Base-by-base conservation (phyloP, 2,888 invertebrate genomes). In the Dynastes grantii region DNA sequence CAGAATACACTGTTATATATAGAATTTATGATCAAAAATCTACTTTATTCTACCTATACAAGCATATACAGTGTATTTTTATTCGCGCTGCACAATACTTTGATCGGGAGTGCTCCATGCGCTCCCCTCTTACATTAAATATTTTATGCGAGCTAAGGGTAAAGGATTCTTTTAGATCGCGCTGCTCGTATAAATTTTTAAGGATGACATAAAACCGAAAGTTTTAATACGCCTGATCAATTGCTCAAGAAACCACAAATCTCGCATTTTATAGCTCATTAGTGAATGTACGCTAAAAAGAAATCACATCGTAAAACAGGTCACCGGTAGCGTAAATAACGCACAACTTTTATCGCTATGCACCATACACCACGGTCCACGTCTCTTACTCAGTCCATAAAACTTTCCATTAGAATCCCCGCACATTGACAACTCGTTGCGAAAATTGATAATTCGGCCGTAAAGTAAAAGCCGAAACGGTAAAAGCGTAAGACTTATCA, bases 301-400 rank as follows among this genome's bases (percentile, higher is more conserved):
- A 73, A 73, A 73, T 73, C 73, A 40, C 40, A 37, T 58, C 73
- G 40, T 73, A 73, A 73, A 73, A 73, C 58, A 58, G 73, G 73
- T 22, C 73, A 58, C 73, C 73, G 55, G 73, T 73, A 73, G 73
- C 73, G 73, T 73, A 73, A 73, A 73, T 73, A 73, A 73, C 73
- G 37, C 55, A 55, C 73, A 58, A 73, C 58, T 73, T 73, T 73
- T 73, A 73, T 73, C 58, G 51, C 73, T 16, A 37, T 58, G 22
- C 73, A 49, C 67, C 67, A 67, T 49, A 61, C 58, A 29, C 40
- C 55, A 40, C 40, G 13, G 40, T 22, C 55, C 22, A 5, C 58
- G 27, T 73, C 73, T 22, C 58, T 73, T 58, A 61, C 40, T 45
- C 37, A 40, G 22, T 58, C 37, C 58, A 73, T 73, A 73, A 73